These are phyloP conservation scores for Mimumesa dahlbomi DNA, from an alignment of 2,888 invertebrate genomes.

Conservation along the genomic window DNA sequence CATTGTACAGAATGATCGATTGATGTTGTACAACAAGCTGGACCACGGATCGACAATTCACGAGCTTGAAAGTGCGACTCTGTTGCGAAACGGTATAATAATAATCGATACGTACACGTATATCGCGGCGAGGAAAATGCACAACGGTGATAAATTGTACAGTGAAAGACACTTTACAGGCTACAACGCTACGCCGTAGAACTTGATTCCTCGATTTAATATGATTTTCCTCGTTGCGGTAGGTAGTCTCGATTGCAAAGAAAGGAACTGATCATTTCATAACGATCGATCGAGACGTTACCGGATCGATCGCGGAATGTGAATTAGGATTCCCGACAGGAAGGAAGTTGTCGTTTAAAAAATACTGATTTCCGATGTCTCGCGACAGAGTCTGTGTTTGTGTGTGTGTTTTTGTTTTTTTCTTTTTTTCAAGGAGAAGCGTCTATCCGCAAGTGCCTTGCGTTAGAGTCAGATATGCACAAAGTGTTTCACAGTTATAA, in stretches of 20 bases:
- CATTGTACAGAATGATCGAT: conserved; percentile 67
- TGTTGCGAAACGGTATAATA: conserved; percentile 41
- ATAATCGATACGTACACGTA: conserved; percentile 23
- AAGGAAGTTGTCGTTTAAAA: conserved; percentile 32
- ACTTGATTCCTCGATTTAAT: not conserved
- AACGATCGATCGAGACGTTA: conserved; percentile 33
- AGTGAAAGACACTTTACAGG: conserved; percentile 23
- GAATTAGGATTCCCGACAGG: conserved; percentile 33
- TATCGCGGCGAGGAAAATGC: conserved; percentile 19
- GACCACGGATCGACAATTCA: conserved; percentile 40
- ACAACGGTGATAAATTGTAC: not conserved
- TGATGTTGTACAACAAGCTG: conserved; percentile 59
- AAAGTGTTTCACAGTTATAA: conserved; percentile 75
- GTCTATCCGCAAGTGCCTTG: conserved; percentile 35
- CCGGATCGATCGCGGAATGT: conserved; percentile 41
- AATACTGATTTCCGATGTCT: conserved; percentile 40
- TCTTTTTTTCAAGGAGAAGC: conserved; percentile 20
- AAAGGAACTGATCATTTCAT: conserved; percentile 51
- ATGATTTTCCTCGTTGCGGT: conserved; percentile 13
- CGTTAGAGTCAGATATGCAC: conserved; percentile 60
- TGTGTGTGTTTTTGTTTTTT: no score
- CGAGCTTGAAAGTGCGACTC: conserved; percentile 10
- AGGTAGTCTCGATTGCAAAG: conserved; percentile 12
- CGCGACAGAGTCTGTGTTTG: conserved; percentile 22
- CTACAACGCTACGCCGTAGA: conserved; percentile 23